These are phyloP conservation scores for Folsomia manolachei DNA, from an alignment of 2,888 invertebrate species.

Conservation along the genomic window DNA sequence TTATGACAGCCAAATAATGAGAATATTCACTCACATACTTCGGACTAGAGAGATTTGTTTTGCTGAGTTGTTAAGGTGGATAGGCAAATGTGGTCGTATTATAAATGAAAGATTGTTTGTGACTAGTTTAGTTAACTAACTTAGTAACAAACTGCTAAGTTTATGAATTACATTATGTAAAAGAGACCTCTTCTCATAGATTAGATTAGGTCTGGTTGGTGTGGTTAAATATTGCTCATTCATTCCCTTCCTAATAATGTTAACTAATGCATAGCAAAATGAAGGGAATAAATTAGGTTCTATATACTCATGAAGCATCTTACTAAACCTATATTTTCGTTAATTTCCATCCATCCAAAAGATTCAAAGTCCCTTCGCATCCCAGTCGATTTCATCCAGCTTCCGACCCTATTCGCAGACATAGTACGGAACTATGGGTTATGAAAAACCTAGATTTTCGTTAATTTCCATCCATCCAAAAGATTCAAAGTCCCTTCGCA, in stretches of 20 bases:
- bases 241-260: too few species aligned
- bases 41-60: too few species aligned
- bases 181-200: background rate
- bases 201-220: background rate
- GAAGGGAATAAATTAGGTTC: slow-evolving; percentile 4
- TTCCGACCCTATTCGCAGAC: too few species aligned
- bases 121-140: slow-evolving; percentile 8
- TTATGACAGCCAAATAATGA: too few species aligned
- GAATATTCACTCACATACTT: too few species aligned
- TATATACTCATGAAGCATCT: background rate
- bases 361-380: background rate
- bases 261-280: background rate
- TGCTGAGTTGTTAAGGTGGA: too few species aligned
- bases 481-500: background rate
- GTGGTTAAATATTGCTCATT: too few species aligned
- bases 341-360: slow-evolving; percentile 3
- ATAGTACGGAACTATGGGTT: too few species aligned
- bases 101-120: slow-evolving; percentile 2
- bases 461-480: background rate
- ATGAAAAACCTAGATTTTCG: too few species aligned
- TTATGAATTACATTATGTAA: slow-evolving; percentile 10
- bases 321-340: background rate
- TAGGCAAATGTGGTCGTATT: too few species aligned
- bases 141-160: slow-evolving; percentile 5
- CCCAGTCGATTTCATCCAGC: too few species aligned